Evolutionary conservation across 2,888 invertebrate species (phyloP), one percentile per base, ranked within the genome.

Genomic region (Amaurobius ferox): DNA sequence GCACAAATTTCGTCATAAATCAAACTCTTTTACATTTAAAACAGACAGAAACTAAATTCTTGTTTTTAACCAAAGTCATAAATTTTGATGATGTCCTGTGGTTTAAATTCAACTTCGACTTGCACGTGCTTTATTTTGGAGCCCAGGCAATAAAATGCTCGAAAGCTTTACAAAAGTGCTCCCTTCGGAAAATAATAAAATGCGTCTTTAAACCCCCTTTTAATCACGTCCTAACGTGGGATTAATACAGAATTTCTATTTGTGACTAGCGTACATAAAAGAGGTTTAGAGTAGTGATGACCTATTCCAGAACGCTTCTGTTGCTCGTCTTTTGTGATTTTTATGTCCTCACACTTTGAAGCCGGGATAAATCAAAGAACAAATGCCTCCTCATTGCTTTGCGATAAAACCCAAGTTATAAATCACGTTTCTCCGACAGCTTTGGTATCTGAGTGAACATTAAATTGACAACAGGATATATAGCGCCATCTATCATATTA

Each of bases 301-400:
- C n/a, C n/a, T n/a, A n/a, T n/a, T n/a, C n/a, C n/a, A 30, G 72
- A 79, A 79, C 48, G 79, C 79, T 72, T 79, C 79, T 72, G 71
- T 72, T 76, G 62, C 79, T 26, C 5, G 16, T 16, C 62, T 32
- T 71, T 79, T 79, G 44, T 48, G 64, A n/a, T 72, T 79, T 79
- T 79, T 79, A 79, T 79, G 79, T 32, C 48, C 44, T 44, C 44
- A 64, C 78, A 62, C 78, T 78, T 68, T 68, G 68, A 35, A 68
- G 35, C 62, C 26, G 35, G 32, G 44, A 72, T 79, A 79, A 79
- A 79, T 71, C 79, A 72, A 79, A 79, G 44, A 66, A 79, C 71
- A 79, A 79, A 79, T 40, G 70, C 64, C 71, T 66, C 79, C 19
- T 79, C 72, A 72, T 32, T 23, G 64, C 7, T 6, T 64, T 19